Evolutionary conservation across 2,888 invertebrate genomes (phyloP), one percentile per base, ranked within the genome.

Genomic region (Parochlus steinenii): DNA sequence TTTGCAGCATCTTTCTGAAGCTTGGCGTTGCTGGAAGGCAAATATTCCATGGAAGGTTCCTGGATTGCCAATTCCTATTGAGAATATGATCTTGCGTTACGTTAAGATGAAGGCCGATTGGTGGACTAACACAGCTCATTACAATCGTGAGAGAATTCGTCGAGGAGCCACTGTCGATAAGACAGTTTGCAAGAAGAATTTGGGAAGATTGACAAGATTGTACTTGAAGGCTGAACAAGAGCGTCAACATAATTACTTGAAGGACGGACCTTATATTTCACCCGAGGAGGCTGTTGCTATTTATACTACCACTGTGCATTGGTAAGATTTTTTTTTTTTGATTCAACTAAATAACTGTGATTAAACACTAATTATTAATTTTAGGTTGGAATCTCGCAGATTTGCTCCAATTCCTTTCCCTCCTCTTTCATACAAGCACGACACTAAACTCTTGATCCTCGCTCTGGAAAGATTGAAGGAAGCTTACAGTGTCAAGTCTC

Each of bases 101-200:
- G 98, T 99, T 8, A 98, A 98, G 61, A 97, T 98, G 80, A 99
- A 99, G 56, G 98, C 98, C 0, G 98, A 99, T 59, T 99, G 98
- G 98, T 99, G 98, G 98, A 99, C 98, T 0, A 99, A 98, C 59
- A 98, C 98, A 0, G 97, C 98, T 1, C 98, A 99, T 58, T 99
- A 99, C 61, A 99, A 99, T 63, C 72, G 98, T 26, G 98, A 99
- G 61, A 71, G 98, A 48, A 98, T 99, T 45, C 74, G 98, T 3
- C 75, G 98, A 46, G 98, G 98, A n/a, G 98, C 98, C 32, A 99
- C 98, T 1, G 98, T 98, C 11, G 98, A 99, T 57, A 99, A 99
- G 60, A 99, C 98, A 0, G 98, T 99, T 0, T 99, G 98, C 59
- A 99, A 99, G 64, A 99, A 99, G 66, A 99, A 99, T 63, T 69